These are phyloP conservation scores for Acanthococcus lagerstroemiae DNA, from an alignment of 2,888 invertebrate species.

Conservation along the genomic window DNA sequence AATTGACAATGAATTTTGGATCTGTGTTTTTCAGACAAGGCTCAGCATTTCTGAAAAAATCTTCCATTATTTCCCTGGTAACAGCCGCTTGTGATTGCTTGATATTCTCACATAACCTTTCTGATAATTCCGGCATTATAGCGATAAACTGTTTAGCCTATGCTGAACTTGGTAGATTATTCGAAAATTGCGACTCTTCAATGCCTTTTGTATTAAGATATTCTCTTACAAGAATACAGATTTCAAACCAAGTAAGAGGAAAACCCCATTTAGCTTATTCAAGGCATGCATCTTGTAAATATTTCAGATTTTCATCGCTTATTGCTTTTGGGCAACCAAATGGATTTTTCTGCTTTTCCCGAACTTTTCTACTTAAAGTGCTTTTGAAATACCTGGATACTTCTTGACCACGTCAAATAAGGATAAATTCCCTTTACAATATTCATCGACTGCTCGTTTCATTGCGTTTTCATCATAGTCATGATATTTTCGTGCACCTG, in stretches of 20 bases:
- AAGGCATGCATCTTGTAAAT: too few species aligned
- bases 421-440: too few species aligned
- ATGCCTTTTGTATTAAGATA: slow-evolving; percentile 36
- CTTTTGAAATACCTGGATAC: too few species aligned
- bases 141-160: slow-evolving; percentile 36
- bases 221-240: slow-evolving; percentile 35
- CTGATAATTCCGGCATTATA: slow-evolving; percentile 34
- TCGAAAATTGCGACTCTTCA: slow-evolving; percentile 34
- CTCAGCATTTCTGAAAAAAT: slow-evolving; percentile 37
- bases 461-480: too few species aligned
- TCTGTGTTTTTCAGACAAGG: slow-evolving; percentile 32
- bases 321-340: too few species aligned
- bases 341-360: too few species aligned
- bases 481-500: too few species aligned
- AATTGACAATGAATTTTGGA: slow-evolving; percentile 36
- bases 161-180: slow-evolving; percentile 35
- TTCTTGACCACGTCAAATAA: too few species aligned
- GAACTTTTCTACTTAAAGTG: too few species aligned
- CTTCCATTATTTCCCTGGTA: slow-evolving; percentile 35
- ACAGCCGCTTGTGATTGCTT: slow-evolving; percentile 36
- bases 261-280: slow-evolving; percentile 36
- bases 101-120: slow-evolving; percentile 32
- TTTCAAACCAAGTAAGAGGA: slow-evolving; percentile 34
- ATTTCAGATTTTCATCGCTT: too few species aligned
- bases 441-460: too few species aligned